Evolutionary conservation across 2,888 invertebrate genomes (phyloP).

Genomic region (Dimorphilus gyrociliatus): DNA sequence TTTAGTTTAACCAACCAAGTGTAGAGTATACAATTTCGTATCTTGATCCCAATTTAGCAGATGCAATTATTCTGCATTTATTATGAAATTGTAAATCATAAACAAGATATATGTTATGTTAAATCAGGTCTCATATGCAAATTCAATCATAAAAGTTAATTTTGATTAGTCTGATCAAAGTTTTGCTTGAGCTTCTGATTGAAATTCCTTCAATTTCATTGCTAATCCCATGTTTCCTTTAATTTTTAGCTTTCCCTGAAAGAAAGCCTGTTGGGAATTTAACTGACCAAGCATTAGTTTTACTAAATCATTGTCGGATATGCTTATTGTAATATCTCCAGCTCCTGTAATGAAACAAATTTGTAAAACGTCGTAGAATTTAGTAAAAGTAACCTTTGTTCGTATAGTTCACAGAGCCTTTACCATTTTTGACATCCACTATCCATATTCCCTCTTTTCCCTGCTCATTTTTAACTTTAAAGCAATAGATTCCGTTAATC

Average conservation of each 20-base stretch:
- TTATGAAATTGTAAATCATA: too few relatives aligned
- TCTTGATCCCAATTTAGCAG: too few relatives aligned
- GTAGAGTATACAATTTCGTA: too few relatives aligned
- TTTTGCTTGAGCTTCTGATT: constrained; percentile 13
- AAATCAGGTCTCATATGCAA: too few relatives aligned
- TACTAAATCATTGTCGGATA: constrained; percentile 71
- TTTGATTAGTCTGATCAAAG: too few relatives aligned
- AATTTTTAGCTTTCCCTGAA: constrained; percentile 73
- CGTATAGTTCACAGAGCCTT: constrained; percentile 65
- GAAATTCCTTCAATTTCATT: constrained; percentile 54
- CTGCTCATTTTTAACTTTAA: constrained; percentile 60
- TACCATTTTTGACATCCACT: constrained; percentile 74
- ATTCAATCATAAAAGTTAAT: too few relatives aligned
- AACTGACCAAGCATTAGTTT: constrained; percentile 75
- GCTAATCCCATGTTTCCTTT: constrained; percentile 92
- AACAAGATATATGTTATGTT: too few relatives aligned
- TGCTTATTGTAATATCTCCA: constrained; percentile 71
- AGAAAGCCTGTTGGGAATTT: constrained; percentile 60
- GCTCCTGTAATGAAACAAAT: constrained; percentile 47
- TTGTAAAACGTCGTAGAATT: too few relatives aligned
- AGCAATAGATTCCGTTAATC: constrained; percentile 63
- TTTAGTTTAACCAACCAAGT: too few relatives aligned
- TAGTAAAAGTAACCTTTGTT: constrained; percentile 43
- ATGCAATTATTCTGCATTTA: too few relatives aligned
- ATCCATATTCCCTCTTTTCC: constrained; percentile 75